Evolutionary conservation across 1,140 invertebrate genomes (phyloP).

Genomic region (Lordiphosa stackelbergi): DNA sequence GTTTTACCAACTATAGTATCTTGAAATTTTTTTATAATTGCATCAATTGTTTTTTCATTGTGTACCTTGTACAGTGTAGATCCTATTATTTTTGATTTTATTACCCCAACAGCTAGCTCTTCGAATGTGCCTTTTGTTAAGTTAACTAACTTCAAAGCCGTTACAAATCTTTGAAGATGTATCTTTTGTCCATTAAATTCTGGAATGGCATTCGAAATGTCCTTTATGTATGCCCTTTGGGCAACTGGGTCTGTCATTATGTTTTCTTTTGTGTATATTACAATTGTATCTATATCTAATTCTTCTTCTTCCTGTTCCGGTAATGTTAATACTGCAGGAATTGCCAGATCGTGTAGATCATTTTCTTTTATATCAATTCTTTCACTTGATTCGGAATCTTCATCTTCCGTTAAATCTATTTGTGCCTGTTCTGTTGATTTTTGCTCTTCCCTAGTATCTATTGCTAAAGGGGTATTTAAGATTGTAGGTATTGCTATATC

Average conservation of each 20-base stretch:
- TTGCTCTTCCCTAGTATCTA: not conserved
- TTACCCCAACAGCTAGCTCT: not conserved
- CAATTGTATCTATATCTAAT: not conserved
- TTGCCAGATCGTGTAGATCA: not conserved
- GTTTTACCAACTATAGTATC: constrained; percentile 1
- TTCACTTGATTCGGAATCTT: not conserved
- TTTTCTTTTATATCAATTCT: not conserved
- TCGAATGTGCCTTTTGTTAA: constrained; percentile 9
- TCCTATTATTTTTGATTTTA: too few species aligned
- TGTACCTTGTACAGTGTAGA: constrained; percentile 3
- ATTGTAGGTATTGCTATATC: constrained; percentile 5
- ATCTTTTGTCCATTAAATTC: too few species aligned
- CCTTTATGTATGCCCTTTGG: too few species aligned
- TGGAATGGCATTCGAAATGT: too few species aligned
- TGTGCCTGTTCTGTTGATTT: too few species aligned
- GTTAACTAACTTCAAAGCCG: constrained; percentile 3
- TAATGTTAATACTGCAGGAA: not conserved
- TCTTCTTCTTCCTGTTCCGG: not conserved
- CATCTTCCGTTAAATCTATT: not conserved
- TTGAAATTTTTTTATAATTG: constrained; percentile 4
- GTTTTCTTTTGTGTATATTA: too few species aligned
- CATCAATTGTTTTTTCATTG: not conserved
- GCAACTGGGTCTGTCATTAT: too few species aligned
- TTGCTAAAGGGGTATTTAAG: too few species aligned
- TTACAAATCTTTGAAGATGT: constrained; percentile 3